Conservation (phyloP, 1,140 invertebrate genomes). For the Drosophila arizonae region DNA sequence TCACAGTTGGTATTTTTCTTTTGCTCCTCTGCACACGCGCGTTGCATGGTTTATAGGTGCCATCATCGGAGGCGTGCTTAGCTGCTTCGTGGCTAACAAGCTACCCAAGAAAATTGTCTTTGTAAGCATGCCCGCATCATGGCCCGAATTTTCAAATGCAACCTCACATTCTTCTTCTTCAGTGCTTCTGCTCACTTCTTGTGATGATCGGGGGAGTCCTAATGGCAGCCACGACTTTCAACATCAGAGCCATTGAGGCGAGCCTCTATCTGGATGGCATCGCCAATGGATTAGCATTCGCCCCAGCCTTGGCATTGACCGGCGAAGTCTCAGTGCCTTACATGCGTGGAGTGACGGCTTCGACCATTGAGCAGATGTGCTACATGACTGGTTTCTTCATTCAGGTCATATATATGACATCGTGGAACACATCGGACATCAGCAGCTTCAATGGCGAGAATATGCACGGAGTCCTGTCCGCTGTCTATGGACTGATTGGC, state of each 20-base stretch:
- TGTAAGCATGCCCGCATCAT: slow-evolving; percentile 24
- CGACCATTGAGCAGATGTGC: slow-evolving; percentile 42
- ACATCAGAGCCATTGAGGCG: slow-evolving; percentile 23
- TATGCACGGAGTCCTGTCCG: slow-evolving; percentile 50
- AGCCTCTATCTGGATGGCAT: slow-evolving; percentile 59
- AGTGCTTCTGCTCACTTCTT: slow-evolving; percentile 38
- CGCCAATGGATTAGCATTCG: slow-evolving; percentile 57
- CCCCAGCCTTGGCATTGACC: slow-evolving; percentile 54
- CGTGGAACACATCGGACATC: slow-evolving; percentile 8
- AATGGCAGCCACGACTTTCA: slow-evolving; percentile 15
- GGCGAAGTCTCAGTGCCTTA: slow-evolving; percentile 50
- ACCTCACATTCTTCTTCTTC: not conserved
- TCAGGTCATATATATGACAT: slow-evolving; percentile 35
- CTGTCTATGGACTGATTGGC: slow-evolving; percentile 40
- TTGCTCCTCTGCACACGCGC: slow-evolving; percentile 20
- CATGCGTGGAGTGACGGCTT: slow-evolving; percentile 25
- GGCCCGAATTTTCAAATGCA: not conserved
- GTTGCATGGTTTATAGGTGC: slow-evolving; percentile 67
- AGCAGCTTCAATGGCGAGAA: slow-evolving; percentile 34
- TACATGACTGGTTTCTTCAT: slow-evolving; percentile 35
- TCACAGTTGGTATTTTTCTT: not conserved
- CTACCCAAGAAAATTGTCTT: slow-evolving; percentile 57
- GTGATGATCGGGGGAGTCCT: slow-evolving; percentile 50
- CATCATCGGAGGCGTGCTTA: slow-evolving; percentile 57
- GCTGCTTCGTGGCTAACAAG: slow-evolving; percentile 39